Evolutionary conservation across 2,113 vertebrate species (phyloP).

Genomic region (Dicaeum eximium): DNA sequence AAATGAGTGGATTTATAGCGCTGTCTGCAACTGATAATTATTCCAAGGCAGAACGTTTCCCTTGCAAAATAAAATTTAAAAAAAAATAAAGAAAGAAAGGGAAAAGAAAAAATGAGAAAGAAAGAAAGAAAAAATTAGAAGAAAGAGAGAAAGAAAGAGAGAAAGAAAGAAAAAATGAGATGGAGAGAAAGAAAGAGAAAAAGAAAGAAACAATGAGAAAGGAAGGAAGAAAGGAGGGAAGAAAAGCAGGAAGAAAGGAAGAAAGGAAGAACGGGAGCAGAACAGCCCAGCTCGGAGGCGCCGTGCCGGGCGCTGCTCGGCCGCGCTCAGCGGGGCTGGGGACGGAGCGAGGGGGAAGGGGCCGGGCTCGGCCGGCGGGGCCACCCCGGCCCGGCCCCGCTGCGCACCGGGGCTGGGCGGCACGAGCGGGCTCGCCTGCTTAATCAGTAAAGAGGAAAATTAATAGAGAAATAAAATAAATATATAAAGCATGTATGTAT

Average conservation of each 20-base stretch:
- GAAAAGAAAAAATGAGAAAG: accelerated
- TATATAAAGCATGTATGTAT: not conserved
- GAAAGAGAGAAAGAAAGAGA: accelerated
- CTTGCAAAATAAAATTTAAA: not conserved
- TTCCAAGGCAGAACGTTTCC: conserved; percentile 55
- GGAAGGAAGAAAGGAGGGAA: accelerated
- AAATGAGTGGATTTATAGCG: conserved; percentile 70
- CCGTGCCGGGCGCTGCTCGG: not conserved
- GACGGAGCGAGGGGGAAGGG: not conserved
- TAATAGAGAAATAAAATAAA: not conserved
- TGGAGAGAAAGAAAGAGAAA: not conserved
- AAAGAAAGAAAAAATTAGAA: not conserved
- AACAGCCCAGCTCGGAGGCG: not conserved
- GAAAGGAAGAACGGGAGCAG: no score
- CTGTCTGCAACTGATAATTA: conserved; percentile 67
- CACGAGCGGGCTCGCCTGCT: not conserved
- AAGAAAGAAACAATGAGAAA: no score
- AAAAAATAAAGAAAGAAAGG: no score
- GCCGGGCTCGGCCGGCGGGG: not conserved
- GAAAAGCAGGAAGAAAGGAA: not conserved
- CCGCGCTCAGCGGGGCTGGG: not conserved
- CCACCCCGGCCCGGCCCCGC: not conserved
- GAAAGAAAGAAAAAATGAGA: no score
- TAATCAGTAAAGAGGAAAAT: not conserved
- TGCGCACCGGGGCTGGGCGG: not conserved